Evolutionary conservation across 2,797 vertebrate genomes (phyloP).

Genomic region (Pangasius mekongensis): DNA sequence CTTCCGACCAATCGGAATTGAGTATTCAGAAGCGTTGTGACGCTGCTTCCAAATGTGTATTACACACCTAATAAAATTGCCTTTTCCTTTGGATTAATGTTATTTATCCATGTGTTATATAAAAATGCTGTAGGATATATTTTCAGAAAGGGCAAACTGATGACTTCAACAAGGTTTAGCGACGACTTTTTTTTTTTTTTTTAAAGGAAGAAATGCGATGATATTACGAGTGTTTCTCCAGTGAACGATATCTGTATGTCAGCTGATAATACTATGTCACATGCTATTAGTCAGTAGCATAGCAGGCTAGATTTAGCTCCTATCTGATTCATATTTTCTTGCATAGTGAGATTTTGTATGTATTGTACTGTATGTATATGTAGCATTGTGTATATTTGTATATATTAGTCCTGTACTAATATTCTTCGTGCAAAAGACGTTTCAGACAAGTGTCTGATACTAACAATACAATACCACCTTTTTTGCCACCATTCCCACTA

Average conservation of each 20-base stretch:
- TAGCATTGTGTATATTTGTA: not conserved
- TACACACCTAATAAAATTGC: not conserved
- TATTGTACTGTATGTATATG: not conserved
- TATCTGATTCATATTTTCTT: not conserved
- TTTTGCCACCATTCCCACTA: constrained; percentile 51
- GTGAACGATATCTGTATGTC: not conserved
- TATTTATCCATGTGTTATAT: not conserved
- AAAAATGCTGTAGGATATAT: not conserved
- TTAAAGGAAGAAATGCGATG: not conserved
- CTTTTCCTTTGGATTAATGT: not conserved
- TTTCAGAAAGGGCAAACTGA: not conserved
- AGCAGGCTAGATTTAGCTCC: not conserved
- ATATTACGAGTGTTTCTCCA: not conserved
- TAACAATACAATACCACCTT: not conserved
- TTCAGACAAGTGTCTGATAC: not conserved
- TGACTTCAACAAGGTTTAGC: not conserved
- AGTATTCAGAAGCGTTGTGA: not conserved
- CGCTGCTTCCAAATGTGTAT: not conserved
- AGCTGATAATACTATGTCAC: not conserved
- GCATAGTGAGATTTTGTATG: not conserved
- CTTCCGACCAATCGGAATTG: not conserved
- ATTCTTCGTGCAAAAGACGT: too few relatives aligned
- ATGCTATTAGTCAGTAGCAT: not conserved
- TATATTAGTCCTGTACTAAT: too few relatives aligned
- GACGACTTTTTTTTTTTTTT: not conserved